Evolutionary conservation across 2,888 invertebrate species (phyloP), one percentile per base, ranked within the genome.

Genomic region (Entomobrya multifasciata): DNA sequence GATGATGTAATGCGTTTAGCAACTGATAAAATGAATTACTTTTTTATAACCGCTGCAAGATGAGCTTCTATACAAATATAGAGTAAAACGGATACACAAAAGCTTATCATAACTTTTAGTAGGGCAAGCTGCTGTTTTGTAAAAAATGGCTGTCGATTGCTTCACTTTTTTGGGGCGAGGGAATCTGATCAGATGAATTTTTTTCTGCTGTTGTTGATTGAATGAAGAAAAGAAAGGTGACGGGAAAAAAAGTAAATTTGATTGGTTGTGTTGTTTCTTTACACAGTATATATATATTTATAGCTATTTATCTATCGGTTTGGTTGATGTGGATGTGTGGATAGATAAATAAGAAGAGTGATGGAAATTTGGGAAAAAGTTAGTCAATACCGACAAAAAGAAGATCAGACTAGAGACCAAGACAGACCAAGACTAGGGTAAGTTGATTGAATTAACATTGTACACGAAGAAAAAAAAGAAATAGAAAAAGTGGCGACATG

Each of bases 381-480:
- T 77, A 44, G 41, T 60, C 41, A 81, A 81, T 55, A 36, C 67
- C n/a, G n/a, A n/a, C n/a, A n/a, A n/a, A n/a, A 8, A 36, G 36
- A 36, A 36, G 36, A 36, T 6, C 5, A 36, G 8, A 36, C 36
- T 36, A 6, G 4, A 6, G 8, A 8, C 36, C 36, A 36, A 36
- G 5, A 36, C 4, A 36, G 8, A 4, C 36, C 4, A 76, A 20
- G 49, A n/a, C 49, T 36, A 36, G 20, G 22, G n/a, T 36, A 36
- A 36, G 79, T 74, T 82, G 82, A 82, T 82, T 82, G 82, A 74
- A 82, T 82, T 82, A 82, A 62, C 25, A 65, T 65, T 65, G 65
- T 65, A 36, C 10, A 10, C 27, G 60, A 60, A 41, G 41, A 65
- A 76, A 49, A 47, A 27, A 27, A 13, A 79, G 1, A 77, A 57